Percentiles rank a stretch among this genome's conserved stretches.
Conservation (phyloP, 2,113 vertebrate species). For the Poeciliopsis prolifica region DNA sequence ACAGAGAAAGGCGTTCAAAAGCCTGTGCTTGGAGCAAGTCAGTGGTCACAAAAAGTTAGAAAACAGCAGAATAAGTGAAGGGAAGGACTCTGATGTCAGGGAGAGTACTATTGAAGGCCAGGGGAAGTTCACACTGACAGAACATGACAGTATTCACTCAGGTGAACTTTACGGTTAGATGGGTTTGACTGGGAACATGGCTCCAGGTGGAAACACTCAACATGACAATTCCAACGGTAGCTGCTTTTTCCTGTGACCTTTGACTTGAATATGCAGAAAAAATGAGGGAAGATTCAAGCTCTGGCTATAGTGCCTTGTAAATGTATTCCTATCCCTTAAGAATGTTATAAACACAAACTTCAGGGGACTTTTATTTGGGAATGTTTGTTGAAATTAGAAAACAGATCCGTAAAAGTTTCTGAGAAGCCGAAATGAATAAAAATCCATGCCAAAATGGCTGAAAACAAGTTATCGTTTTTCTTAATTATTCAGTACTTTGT, state of each 20-base stretch:
- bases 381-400: too few relatives aligned
- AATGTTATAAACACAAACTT: not conserved
- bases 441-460: too few relatives aligned
- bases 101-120: conserved; percentile 19
- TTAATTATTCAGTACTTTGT: too few relatives aligned
- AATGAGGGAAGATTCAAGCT: conserved; percentile 26
- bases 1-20: conserved; percentile 29
- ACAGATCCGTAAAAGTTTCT: too few relatives aligned
- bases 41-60: conserved; percentile 10
- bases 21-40: conserved; percentile 18
- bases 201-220: conserved; percentile 42
- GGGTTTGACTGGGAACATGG: conserved; percentile 42
- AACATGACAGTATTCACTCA: conserved; percentile 52
- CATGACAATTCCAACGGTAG: conserved; percentile 16
- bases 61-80: conserved; percentile 12
- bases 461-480: too few relatives aligned
- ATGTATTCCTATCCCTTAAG: not conserved
- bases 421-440: too few relatives aligned
- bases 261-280: conserved; percentile 24
- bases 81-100: conserved; percentile 18
- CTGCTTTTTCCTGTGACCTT: conserved; percentile 15
- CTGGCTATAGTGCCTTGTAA: not conserved
- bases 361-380: too few relatives aligned
- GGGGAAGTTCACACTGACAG: conserved; percentile 38
- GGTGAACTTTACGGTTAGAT: conserved; percentile 53